Evolutionary conservation across 2,113 vertebrate species (phyloP), one percentile per base, ranked within the genome.

Genomic region (Polypterus bichir): DNA sequence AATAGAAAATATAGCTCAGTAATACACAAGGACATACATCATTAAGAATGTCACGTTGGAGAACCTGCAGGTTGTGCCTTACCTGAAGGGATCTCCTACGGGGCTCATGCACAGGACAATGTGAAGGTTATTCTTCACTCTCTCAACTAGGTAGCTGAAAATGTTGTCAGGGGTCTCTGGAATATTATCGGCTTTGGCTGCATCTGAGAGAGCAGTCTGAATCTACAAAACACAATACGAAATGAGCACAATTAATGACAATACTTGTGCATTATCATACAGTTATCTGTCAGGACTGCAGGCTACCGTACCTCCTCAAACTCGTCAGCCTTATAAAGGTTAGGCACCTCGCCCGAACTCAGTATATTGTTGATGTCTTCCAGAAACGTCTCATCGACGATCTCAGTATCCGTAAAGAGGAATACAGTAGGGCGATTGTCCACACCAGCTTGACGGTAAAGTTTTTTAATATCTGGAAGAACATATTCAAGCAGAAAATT

Each of bases 351-450:
- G 58, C 91, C 92, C 0, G 89, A 91, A 74, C 88, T 92, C 62
- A 95, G 79, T 62, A 94, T 80, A 69, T 91, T 92, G 73, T 92
- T 92, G 61, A 92, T 86, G 67, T 94, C 91, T 63, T 91, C 91
- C 4, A 93, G 73, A 71, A 94, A 93, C 9, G 88, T 86, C n/a
- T 91, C 83, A 0, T 91, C 87, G 0, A 81, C 80, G 1, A 92
- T 84, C 67, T 95, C 91, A 1, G 86, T 87, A 72, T 95, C 91
- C 63, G 76, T 89, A 45, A 94, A 87, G 62, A 95, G 83, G 76
- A 95, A 91, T 11, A 91, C 84, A 1, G 89, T 90, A 52, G 90
- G 82, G 68, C 78, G 85, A 70, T 86, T 89, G 47, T 90, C 83
- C 44, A 92, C 85, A 2, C 91, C 92, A 0, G 87, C 76, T 76